Evolutionary conservation across 1,140 invertebrate genomes (phyloP).

Genomic region (Idris sp.): DNA sequence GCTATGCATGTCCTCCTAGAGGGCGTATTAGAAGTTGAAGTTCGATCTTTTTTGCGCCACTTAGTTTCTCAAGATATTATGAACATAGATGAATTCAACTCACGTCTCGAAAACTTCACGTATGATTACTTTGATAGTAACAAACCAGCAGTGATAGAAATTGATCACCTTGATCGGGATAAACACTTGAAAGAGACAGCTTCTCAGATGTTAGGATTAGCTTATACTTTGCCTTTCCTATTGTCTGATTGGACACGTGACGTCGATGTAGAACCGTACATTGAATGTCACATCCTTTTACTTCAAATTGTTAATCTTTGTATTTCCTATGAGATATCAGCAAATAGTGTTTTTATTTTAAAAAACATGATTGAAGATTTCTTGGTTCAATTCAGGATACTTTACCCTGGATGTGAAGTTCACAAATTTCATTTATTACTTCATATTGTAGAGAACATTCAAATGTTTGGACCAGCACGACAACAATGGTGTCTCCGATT

Average conservation of each 20-base stretch:
- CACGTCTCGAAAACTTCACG: slow-evolving; percentile 16
- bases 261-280: neutral
- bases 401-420: too few species aligned
- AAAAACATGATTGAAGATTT: slow-evolving; percentile 11
- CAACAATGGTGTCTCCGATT: too few species aligned
- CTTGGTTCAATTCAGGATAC: neutral
- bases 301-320: slow-evolving; percentile 14
- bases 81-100: slow-evolving; percentile 25
- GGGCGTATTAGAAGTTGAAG: slow-evolving; percentile 35
- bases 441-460: too few species aligned
- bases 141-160: slow-evolving; percentile 30
- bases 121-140: slow-evolving; percentile 39
- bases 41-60: slow-evolving; percentile 16
- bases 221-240: slow-evolving; percentile 47
- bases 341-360: neutral
- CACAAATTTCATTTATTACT: too few species aligned
- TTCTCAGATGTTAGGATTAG: slow-evolving; percentile 42
- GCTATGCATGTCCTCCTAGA: slow-evolving; percentile 52
- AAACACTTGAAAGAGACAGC: slow-evolving; percentile 43
- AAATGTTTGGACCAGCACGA: too few species aligned
- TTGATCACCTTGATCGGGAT: slow-evolving; percentile 21
- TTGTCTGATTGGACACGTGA: slow-evolving; percentile 34
- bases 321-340: slow-evolving; percentile 8
- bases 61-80: slow-evolving; percentile 15
- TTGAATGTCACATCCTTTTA: slow-evolving; percentile 9